Base-by-base conservation (phyloP, 2,888 invertebrate species). In the Ypsolopha scabrella region DNA sequence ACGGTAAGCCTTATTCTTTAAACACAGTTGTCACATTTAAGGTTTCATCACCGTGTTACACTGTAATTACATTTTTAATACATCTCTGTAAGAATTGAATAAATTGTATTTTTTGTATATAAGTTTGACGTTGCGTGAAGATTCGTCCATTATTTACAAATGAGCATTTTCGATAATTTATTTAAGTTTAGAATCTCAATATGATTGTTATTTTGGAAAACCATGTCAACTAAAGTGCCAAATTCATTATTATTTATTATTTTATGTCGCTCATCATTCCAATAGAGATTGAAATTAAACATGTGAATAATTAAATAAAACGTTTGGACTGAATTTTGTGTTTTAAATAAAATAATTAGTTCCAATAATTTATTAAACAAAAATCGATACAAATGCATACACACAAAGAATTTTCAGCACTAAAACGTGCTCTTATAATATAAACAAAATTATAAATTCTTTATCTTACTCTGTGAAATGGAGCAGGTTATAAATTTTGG, bases 251-350 rank as follows among this genome's bases (percentile, higher is more conserved):
- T 24, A 48, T 71, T 67, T 67, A 63, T 60, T 61, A 60, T 61
- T 59, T 60, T 56, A 49, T 58, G 53, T 63, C 47, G 63, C 68
- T 71, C 72, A 73, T 67, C 82, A 85, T 86, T 85, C 85, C 85
- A 80, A 74, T 73, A 73, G 69, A 69, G 13, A 24, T 39, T 49
- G 24, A 41, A 49, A 41, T 49, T 63, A 67, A 70, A 63, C 61
- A 67, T 72, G 68, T 72, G 70, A 75, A 65, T 71, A 69, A 65
- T 72, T 64, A 70, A 68, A 74, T 68, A 56, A 76, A 82, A 75
- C 73, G 76, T 81, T 81, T 83, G 76, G 83, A 83, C 85, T 83
- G 82, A 83, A 71, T 70, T 67, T 65, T 62, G 63, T 45, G 50
- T 36, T 38, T 39, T 39, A 61, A 58, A 59, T 37, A 36, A 37